Conservation (phyloP, 2,797 vertebrate species). For the Chrysocyon brachyurus region DNA sequence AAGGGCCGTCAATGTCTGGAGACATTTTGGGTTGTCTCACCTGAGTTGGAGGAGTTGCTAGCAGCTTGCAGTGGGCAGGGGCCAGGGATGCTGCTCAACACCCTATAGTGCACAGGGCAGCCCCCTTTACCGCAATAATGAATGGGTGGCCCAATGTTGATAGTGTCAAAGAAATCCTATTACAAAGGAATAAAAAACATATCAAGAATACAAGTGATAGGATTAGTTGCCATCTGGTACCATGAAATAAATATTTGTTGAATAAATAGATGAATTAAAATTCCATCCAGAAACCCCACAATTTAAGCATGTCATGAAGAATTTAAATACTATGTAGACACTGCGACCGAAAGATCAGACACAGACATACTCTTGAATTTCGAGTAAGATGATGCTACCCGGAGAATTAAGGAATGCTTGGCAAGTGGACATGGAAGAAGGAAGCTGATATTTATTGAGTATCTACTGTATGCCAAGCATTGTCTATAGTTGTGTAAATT, state of each 20-base stretch:
- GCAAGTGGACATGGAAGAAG: not conserved
- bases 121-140: not conserved
- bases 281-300: not conserved
- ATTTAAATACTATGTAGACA: not conserved
- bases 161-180: not conserved
- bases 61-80: not conserved
- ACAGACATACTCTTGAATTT: not conserved
- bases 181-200: not conserved
- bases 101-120: not conserved
- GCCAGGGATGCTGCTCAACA: not conserved
- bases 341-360: slow-evolving; percentile 1
- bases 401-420: not conserved
- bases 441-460: not conserved
- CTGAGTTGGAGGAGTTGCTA: not conserved
- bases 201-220: not conserved
- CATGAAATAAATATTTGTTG: slow-evolving; percentile 29
- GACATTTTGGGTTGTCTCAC: not conserved
- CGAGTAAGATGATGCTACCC: not conserved
- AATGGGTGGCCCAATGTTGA: not conserved
- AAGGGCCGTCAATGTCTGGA: not conserved
- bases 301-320: not conserved
- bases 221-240: not conserved
- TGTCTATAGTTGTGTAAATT: not conserved
- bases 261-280: slow-evolving; percentile 35
- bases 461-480: not conserved